phyloP scores from a whole-genome alignment of 2,113 vertebrate species.

The Pelodiscus sinensis region DNA sequence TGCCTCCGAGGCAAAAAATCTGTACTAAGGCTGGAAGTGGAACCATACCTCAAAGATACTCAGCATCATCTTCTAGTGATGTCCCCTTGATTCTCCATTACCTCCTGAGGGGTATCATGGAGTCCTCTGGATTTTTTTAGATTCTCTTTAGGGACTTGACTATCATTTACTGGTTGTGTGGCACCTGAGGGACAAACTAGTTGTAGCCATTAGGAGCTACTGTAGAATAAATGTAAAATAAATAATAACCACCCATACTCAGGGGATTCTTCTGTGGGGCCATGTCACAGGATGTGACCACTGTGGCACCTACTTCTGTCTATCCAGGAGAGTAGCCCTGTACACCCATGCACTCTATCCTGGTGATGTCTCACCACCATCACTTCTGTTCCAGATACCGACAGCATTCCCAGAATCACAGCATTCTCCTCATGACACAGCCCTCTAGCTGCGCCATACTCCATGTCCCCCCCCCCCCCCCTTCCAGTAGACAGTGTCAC shows the following conservation, averaged over 20 bases:
- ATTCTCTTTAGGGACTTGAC: neutral
- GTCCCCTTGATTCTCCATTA: neutral
- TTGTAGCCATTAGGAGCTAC: neutral
- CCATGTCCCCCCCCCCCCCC: too few relatives aligned
- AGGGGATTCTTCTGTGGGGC: neutral
- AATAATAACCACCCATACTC: neutral
- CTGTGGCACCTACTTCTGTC: too few relatives aligned
- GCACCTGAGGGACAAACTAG: neutral
- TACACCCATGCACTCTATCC: too few relatives aligned
- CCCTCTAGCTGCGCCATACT: too few relatives aligned
- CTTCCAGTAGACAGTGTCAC: too few relatives aligned
- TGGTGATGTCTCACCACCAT: too few relatives aligned
- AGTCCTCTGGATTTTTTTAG: neutral
- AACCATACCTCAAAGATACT: neutral
- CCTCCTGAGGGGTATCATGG: neutral
- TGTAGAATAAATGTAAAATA: neutral
- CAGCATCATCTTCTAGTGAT: neutral
- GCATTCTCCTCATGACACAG: too few relatives aligned
- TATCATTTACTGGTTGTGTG: neutral
- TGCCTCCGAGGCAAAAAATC: neutral
- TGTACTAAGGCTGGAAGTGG: neutral
- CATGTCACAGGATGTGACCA: too few relatives aligned
- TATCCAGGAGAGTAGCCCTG: too few relatives aligned
- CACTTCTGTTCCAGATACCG: too few relatives aligned
- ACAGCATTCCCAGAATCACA: too few relatives aligned